phyloP scores from a whole-genome alignment of 2,888 invertebrate genomes.

The Melanargia galathea region DNA sequence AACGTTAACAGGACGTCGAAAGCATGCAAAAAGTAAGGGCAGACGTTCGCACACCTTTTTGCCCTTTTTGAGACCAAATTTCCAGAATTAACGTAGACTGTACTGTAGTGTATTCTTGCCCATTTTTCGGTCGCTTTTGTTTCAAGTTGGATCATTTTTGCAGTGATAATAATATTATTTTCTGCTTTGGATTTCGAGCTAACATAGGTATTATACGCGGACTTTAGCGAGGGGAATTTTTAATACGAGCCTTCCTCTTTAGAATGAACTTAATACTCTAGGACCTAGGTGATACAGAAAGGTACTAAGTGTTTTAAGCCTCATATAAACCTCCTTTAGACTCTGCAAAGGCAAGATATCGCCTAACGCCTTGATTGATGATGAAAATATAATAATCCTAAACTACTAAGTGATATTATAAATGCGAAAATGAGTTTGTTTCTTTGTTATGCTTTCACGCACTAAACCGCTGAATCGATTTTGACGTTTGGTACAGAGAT shows the following conservation, averaged over 20 bases:
- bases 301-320: too few relatives aligned
- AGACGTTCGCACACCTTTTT: conserved; percentile 28
- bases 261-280: background rate
- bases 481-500: too few relatives aligned
- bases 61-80: conserved; percentile 22
- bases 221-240: background rate
- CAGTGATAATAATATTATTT: conserved; percentile 18
- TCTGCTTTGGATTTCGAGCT: background rate
- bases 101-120: conserved; percentile 14
- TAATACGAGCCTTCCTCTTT: background rate
- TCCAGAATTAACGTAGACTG: conserved; percentile 29
- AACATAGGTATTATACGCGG: conserved; percentile 9
- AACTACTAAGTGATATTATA: background rate
- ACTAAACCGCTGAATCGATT: too few relatives aligned
- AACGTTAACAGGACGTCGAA: conserved; percentile 28
- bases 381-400: too few relatives aligned
- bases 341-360: too few relatives aligned
- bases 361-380: too few relatives aligned
- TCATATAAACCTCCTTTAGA: too few relatives aligned
- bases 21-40: conserved; percentile 35
- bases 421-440: background rate
- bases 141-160: conserved; percentile 14
- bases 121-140: conserved; percentile 26
- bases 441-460: too few relatives aligned
- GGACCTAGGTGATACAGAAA: too few relatives aligned